A percentile compares a stretch with the other conserved stretches of the same genome.
phyloP scores from a whole-genome alignment of 92 coral and sea anemone genomes.

The Siderastrea radians region DNA sequence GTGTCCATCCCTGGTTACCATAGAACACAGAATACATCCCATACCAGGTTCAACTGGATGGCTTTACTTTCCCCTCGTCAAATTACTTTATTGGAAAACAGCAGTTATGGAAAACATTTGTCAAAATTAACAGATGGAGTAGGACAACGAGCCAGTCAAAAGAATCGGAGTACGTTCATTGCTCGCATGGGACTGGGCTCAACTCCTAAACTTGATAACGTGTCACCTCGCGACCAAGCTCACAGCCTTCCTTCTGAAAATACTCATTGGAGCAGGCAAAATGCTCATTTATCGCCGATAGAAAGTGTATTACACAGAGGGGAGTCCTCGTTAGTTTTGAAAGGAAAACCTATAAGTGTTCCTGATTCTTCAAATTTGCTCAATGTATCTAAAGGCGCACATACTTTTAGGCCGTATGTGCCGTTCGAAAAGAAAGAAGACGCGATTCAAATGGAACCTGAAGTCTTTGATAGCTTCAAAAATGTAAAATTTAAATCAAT shows the following conservation, averaged over 20 bases:
- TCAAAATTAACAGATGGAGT: neutral
- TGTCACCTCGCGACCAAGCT: neutral
- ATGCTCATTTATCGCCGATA: no score
- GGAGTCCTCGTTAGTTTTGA: neutral
- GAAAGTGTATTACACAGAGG: neutral
- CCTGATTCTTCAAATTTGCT: neutral
- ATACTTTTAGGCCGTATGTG: neutral
- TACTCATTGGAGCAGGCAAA: neutral
- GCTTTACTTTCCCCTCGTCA: neutral
- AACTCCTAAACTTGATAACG: neutral
- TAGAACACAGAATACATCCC: neutral
- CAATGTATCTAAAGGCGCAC: neutral
- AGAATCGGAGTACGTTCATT: neutral
- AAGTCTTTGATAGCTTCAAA: neutral
- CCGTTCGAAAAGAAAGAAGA: neutral
- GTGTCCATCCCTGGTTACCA: constrained; percentile 23
- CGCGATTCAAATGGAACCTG: neutral
- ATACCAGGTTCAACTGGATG: neutral
- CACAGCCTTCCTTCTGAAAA: neutral
- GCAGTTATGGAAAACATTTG: neutral
- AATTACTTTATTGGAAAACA: neutral
- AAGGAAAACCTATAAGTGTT: neutral
- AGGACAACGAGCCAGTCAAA: neutral
- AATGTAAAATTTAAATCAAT: neutral
- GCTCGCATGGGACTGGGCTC: neutral